phyloP scores from a whole-genome alignment of 2,797 vertebrate species.

The Xerus rutilus region DNA sequence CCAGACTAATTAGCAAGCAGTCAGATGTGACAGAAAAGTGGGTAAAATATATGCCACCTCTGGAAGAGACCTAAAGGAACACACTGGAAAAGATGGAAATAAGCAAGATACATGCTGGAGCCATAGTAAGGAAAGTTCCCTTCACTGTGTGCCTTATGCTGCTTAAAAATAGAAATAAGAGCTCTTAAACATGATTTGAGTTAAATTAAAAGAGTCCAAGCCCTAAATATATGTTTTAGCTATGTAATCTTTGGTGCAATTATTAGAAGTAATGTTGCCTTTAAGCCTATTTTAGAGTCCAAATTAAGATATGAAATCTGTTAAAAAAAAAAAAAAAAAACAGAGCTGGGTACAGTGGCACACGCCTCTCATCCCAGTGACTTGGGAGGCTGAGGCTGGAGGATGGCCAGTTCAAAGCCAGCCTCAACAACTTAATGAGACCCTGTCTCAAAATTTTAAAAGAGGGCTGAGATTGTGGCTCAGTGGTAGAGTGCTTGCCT shows the following conservation, averaged over 20 bases:
- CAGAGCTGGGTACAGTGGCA: too few species aligned
- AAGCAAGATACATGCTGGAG: background rate
- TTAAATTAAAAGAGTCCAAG: constrained; percentile 31
- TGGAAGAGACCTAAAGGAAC: background rate
- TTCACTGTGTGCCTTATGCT: background rate
- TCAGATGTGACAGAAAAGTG: constrained; percentile 16
- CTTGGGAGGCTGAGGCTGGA: too few species aligned
- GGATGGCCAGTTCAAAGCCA: too few species aligned
- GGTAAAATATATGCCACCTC: background rate
- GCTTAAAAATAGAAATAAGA: constrained; percentile 19
- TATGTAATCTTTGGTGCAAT: background rate
- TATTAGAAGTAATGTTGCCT: background rate
- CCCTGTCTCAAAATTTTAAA: too few species aligned
- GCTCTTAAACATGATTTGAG: constrained; percentile 30
- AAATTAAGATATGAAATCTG: constrained; percentile 13
- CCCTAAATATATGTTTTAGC: background rate
- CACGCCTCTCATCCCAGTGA: too few species aligned
- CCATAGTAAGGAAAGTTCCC: background rate
- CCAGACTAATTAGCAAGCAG: constrained; percentile 66
- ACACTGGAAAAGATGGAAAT: background rate
- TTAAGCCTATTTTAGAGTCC: constrained; percentile 26
- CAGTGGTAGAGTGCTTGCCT: too few species aligned
- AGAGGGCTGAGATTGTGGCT: too few species aligned
- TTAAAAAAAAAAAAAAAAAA: too few species aligned
- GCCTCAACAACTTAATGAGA: too few species aligned